Base-by-base conservation (phyloP, 2,797 vertebrate species). In the Acomys russatus region DNA sequence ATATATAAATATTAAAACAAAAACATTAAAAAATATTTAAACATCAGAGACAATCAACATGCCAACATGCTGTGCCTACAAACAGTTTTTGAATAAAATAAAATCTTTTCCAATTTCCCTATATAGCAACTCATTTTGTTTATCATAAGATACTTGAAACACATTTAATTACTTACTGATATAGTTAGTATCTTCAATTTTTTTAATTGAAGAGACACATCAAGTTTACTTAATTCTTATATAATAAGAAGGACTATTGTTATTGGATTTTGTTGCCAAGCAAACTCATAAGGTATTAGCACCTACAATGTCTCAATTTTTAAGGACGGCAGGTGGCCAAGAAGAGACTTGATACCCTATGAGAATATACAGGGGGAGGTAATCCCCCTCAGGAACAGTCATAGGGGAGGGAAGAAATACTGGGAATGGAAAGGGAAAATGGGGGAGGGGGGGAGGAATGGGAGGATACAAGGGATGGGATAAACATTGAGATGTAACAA, bases 1-100 rank as follows among this genome's bases (percentile, higher is more conserved):
- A 1, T 61, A 71, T 12, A 87, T 64, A 89, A 83, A 83, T 94
- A 79, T 35, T 88, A 61, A 91, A 59, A 93, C 3, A 54, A 94
- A 91, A 73, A 73, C 2, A 38, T 15, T 86, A n/a, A 73, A 77
- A 73, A 77, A 90, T 18, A 85, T 4, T 74, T 84, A 80, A 33
- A 18, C 30, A 77, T 5, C 35, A 44, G 28, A 82, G 28, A 82
- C 0, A 92, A 85, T 78, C 44, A 44, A 44, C 44, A 44, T 44
- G 44, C 85, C 23, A 56, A 74, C 2, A 77, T n/a, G 2, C 2
- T 44, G 44, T 56, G 44, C 6, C 10, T 33, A 91, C 6, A 71
- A 74, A 90, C 54, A 5, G 6, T 59, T n/a, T 79, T 78, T 83
- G 8, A 82, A 91, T 89, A 89, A 86, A 86, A 77, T 4, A 4